Evolutionary conservation across 1,140 invertebrate species (phyloP), one percentile per base, ranked within the genome.

Genomic region (Drosophila nigromelanica): DNA sequence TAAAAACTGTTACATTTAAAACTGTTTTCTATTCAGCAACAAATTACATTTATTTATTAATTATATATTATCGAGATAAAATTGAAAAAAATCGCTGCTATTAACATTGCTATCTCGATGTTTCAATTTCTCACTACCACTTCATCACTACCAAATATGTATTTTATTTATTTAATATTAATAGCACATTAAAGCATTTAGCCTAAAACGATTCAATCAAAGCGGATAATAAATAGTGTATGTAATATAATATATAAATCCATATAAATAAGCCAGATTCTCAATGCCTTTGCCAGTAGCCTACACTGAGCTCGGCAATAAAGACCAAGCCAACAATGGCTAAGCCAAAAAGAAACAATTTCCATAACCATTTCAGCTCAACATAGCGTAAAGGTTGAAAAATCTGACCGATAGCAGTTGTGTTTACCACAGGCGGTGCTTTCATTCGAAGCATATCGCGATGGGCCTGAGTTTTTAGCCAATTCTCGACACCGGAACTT

Each of bases 291-390:
- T 27, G 35, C 14, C 50, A 37, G 18, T 15, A 11, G 12, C 4
- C 5, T 1, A 37, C 3, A 15, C 6, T 1, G 5, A 67, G 5
- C 5, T 73, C 70, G 2, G 15, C 8, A 7, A 68, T 4, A 43
- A 67, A 67, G 3, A 11, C n/a, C 0, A 60, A 0, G 4, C 27
- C 1, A 5, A 14, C 33, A 10, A 54, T 1, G 8, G 5, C 8
- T 4, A 39, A 2, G n/a, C 61, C 69, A 1, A 7, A 0, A 12
- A 47, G 4, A 12, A 60, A 21, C 0, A 59, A 4, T n/a, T 56
- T 10, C 54, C 47, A 66, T n/a, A 52, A 5, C 33, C 50, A 47
- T 11, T 10, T 14, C 1, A 60, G 7, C 11, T 48, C 63, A 6
- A 2, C 10, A 1, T 18, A 18, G n/a, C 12, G 37, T 1, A 47